These are phyloP conservation scores for Eleutherodactylus coqui DNA, from an alignment of 2,797 vertebrate species.

Conservation along the genomic window DNA sequence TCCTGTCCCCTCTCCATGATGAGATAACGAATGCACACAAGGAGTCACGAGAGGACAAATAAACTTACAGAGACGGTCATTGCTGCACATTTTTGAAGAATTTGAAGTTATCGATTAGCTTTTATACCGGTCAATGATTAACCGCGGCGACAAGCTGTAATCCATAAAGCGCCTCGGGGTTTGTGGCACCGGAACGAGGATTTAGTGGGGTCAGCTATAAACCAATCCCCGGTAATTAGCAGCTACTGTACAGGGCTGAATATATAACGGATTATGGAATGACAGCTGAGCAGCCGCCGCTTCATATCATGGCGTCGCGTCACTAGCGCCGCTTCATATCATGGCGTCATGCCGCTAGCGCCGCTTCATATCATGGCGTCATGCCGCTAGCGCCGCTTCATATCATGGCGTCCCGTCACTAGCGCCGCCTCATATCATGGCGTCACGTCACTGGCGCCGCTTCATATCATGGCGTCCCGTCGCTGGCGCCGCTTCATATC, in stretches of 20 bases:
- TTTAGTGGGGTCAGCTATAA: background rate
- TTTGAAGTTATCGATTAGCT: slow-evolving; percentile 47
- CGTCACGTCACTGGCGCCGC: no score
- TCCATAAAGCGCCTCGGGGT: background rate
- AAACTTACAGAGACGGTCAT: background rate
- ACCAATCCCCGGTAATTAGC: background rate
- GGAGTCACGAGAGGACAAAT: background rate
- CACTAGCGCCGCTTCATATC: background rate
- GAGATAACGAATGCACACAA: background rate
- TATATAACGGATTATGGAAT: background rate
- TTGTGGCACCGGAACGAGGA: slow-evolving; percentile 19
- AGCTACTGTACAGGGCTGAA: background rate
- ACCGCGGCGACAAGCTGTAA: background rate
- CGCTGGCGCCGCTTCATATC: no score
- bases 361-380: no score
- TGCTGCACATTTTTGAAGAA: slow-evolving; percentile 5
- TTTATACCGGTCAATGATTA: slow-evolving; percentile 45
- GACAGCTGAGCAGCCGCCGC: background rate
- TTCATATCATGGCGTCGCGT: background rate
- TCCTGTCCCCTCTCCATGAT: no score
- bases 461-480: no score
- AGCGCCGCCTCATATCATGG: no score
- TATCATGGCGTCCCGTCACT: no score
- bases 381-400: no score
- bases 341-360: no score